phyloP scores from a whole-genome alignment of 2,888 invertebrate genomes.

The Nymphalis polychloros region DNA sequence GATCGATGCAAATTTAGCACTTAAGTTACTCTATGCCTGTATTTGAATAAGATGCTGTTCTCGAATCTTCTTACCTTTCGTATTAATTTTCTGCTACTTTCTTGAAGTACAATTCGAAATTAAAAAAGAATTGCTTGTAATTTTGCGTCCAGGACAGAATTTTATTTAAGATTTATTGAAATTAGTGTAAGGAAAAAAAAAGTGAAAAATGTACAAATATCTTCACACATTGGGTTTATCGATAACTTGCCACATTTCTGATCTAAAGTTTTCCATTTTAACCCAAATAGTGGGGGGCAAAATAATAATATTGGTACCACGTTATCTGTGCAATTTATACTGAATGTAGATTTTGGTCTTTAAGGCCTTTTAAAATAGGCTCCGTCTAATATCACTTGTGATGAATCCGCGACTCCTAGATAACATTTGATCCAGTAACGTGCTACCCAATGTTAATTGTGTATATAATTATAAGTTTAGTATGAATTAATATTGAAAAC shows the following conservation, averaged over 20 bases:
- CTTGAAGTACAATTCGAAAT: not conserved
- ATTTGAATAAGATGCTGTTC: conserved; percentile 21
- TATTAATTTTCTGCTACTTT: not conserved
- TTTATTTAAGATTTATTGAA: conserved; percentile 22
- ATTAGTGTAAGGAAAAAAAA: conserved; percentile 27
- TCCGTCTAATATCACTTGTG: conserved; percentile 11
- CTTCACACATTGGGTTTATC: conserved; percentile 30
- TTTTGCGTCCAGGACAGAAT: conserved; percentile 18
- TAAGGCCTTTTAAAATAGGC: conserved; percentile 24
- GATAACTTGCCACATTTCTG: conserved; percentile 38
- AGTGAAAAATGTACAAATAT: conserved; percentile 41
- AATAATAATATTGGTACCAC: conserved; percentile 31
- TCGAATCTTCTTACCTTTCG: not conserved
- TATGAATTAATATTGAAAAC: conserved; percentile 70
- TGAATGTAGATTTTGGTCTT: conserved; percentile 28
- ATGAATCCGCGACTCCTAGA: conserved; percentile 5
- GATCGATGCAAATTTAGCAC: conserved; percentile 48
- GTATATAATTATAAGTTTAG: conserved; percentile 65
- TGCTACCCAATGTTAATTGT: conserved; percentile 42
- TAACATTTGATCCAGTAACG: conserved; percentile 20
- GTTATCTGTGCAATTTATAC: conserved; percentile 28
- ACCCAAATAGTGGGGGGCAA: conserved; percentile 27
- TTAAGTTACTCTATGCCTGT: conserved; percentile 27
- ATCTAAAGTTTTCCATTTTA: conserved; percentile 22
- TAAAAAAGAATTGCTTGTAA: conserved; percentile 9